These are phyloP conservation scores for Lamellibrachia columna DNA, from an alignment of 2,888 invertebrate species.

Conservation along the genomic window DNA sequence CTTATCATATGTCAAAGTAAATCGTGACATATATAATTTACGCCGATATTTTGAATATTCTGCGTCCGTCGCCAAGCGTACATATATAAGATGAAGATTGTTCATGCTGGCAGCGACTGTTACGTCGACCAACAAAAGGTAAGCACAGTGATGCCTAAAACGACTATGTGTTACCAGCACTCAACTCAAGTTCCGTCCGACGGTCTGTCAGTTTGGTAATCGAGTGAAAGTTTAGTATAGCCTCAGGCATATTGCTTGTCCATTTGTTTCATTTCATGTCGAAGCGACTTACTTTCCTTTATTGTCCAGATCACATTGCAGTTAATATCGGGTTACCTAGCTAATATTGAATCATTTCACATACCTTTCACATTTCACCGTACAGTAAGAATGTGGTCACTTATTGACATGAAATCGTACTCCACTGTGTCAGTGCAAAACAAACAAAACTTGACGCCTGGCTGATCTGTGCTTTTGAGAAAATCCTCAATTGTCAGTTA, in stretches of 20 bases:
- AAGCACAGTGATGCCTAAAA: background rate
- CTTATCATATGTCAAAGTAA: background rate
- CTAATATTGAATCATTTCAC: no score
- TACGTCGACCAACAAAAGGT: background rate
- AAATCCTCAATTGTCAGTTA: no score
- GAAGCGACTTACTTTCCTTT: no score
- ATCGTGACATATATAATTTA: conserved; percentile 1
- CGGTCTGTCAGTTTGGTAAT: background rate
- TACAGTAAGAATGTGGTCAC: no score
- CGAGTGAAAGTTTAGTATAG: background rate
- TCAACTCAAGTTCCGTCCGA: background rate
- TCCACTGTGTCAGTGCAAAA: no score
- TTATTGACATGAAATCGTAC: no score
- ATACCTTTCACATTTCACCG: no score
- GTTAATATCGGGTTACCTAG: no score
- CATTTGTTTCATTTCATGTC: no score
- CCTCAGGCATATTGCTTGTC: background rate
- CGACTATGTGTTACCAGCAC: background rate
- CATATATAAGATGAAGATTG: background rate
- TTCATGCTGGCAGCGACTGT: background rate
- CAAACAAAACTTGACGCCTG: no score
- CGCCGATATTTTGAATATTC: background rate
- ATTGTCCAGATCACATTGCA: no score
- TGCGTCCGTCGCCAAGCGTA: background rate
- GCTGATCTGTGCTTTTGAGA: no score